These are phyloP conservation scores for Trichogramma evanescens DNA, from an alignment of 2,888 invertebrate genomes.

Conservation along the genomic window DNA sequence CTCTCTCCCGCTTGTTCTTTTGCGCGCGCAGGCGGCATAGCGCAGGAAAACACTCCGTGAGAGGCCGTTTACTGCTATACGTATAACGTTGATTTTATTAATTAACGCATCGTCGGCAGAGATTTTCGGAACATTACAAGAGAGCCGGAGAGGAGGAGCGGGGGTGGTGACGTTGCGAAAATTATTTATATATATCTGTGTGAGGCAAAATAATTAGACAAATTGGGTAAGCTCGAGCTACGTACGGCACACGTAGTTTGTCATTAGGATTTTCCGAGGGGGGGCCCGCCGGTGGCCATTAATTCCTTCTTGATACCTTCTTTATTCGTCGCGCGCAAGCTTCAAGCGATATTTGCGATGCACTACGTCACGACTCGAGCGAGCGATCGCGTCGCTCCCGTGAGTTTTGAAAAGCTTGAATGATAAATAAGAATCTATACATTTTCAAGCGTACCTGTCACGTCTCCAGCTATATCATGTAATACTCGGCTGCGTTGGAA, in stretches of 20 bases:
- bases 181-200: conserved; percentile 26
- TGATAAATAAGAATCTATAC: no score
- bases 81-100: conserved; percentile 31
- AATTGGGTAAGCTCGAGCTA: conserved; percentile 40
- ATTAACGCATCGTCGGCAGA: conserved; percentile 42
- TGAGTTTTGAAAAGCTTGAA: no score
- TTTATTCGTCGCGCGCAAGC: conserved; percentile 47
- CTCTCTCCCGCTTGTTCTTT: no score
- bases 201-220: conserved; percentile 48
- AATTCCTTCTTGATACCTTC: conserved; percentile 49
- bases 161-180: background rate
- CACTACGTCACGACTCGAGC: no score
- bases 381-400: no score
- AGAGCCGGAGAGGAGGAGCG: no score
- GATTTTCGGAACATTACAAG: conserved; percentile 34
- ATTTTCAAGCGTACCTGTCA: no score
- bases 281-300: conserved; percentile 34
- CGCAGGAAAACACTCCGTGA: no score
- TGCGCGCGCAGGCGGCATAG: no score
- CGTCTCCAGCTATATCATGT: no score
- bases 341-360: conserved; percentile 2
- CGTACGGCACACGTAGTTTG: conserved; percentile 27
- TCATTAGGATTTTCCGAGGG: conserved; percentile 40
- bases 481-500: no score
- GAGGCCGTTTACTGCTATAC: no score